Evolutionary conservation across 2,797 vertebrate species (phyloP), one percentile per base, ranked within the genome.

Genomic region (Rousettus madagascariensis): DNA sequence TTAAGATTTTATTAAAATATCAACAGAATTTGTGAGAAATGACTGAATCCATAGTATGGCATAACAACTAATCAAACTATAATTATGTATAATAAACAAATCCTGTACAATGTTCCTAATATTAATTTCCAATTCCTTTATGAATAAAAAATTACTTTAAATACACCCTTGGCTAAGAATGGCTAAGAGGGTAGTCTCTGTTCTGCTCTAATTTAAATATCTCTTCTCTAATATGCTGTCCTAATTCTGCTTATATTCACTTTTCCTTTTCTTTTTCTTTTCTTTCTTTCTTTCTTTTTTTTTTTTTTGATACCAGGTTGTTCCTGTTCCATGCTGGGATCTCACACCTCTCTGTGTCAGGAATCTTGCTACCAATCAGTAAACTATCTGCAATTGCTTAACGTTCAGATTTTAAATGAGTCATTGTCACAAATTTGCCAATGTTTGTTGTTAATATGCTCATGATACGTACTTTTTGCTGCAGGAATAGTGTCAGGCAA

Each of bases 341-440:
- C 1, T 65, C 68, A 49, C 5, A 0, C 61, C 30, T 88, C 12
- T 84, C 74, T 71, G 51, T 65, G 8, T 79, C 51, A 80, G 41
- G 41, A 49, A 11, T 26, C n/a, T 46, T 41, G 12, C 16, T 63
- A 9, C 61, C 74, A 71, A 68, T 51, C 16, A 46, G 28, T 53
- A 85, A 28, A 86, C 33, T 61, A 26, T 61, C 86, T 90, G 51
- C 12, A 84, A n/a, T 59, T 90, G 86, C 46, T 93, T 43, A n/a
- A 38, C 20, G 65, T 79, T 94, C 84, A 75, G 22, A 69, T 88
- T 83, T 93, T 65, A 77, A 95, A 71, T 38, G 43, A 84, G 24
- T 71, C 49, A 71, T 86, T 51, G 28, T 30, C 19, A 51, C 5
- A 75, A 46, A 78, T 43, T 49, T 57, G 24, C 30, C 46, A 78